A percentile compares a stretch with the other conserved stretches of the same genome.
These are phyloP conservation scores for Diarsia rubi DNA, from an alignment of 2,888 invertebrate species.

Conservation along the genomic window DNA sequence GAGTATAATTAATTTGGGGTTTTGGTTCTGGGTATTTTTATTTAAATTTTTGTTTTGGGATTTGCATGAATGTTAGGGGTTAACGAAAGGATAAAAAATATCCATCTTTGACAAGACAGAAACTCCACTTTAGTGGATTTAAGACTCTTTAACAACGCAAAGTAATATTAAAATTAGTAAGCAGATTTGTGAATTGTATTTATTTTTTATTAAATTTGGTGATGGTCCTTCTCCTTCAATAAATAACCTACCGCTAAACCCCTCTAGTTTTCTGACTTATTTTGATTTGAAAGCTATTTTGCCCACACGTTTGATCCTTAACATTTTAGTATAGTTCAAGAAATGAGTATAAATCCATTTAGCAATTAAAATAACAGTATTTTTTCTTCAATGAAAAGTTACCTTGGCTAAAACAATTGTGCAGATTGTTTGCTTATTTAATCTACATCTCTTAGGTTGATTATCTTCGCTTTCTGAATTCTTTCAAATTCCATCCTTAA, in stretches of 20 bases:
- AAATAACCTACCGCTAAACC: slow-evolving; percentile 8
- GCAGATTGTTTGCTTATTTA: background rate
- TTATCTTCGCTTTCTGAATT: background rate
- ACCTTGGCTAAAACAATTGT: background rate
- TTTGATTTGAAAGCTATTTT: slow-evolving; percentile 13
- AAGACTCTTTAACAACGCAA: background rate
- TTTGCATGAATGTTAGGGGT: slow-evolving; percentile 21
- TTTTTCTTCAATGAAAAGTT: background rate
- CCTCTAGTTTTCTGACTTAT: slow-evolving; percentile 1
- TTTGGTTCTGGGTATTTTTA: background rate
- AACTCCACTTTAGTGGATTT: background rate
- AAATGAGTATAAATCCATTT: background rate
- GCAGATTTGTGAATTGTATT: slow-evolving; percentile 5
- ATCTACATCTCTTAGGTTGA: background rate
- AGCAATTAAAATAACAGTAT: background rate
- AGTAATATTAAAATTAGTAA: background rate
- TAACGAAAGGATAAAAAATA: background rate
- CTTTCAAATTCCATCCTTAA: no score
- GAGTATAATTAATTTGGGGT: background rate
- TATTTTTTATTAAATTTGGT: slow-evolving; percentile 35
- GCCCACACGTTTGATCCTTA: background rate
- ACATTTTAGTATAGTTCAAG: background rate
- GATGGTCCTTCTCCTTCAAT: slow-evolving; percentile 41
- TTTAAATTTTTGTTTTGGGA: background rate
- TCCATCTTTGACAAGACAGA: background rate